These are phyloP conservation scores for Cynodonichthys magdalenae DNA, from an alignment of 2,797 vertebrate species.

Conservation along the genomic window DNA sequence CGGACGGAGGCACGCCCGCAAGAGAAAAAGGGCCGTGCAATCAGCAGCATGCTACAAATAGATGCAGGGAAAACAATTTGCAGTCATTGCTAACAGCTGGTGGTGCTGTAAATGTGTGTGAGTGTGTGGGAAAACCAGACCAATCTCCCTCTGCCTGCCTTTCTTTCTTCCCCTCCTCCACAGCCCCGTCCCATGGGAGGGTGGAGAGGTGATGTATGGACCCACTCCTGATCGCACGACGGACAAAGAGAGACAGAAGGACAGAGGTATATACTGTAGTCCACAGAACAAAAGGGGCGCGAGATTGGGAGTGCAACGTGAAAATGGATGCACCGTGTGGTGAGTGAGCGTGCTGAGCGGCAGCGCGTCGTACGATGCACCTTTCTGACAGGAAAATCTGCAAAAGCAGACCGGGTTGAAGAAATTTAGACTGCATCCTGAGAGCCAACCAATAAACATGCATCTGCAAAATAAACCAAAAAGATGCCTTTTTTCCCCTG, in stretches of 20 bases:
- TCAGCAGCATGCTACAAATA: constrained; percentile 59
- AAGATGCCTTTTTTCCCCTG: background rate
- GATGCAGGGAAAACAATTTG: constrained; percentile 64
- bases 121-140: constrained; percentile 10
- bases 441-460: background rate
- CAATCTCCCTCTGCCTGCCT: constrained; percentile 2
- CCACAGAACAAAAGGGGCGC: constrained; percentile 45
- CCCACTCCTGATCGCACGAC: constrained; percentile 65
- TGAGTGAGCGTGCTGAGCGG: constrained; percentile 16
- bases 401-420: too few relatives aligned
- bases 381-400: too few relatives aligned
- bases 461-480: background rate
- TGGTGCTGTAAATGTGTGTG: constrained; percentile 20
- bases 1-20: constrained; percentile 19
- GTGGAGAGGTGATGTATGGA: constrained; percentile 75
- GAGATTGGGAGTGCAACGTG: background rate
- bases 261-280: constrained; percentile 38
- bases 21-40: constrained; percentile 41
- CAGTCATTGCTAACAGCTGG: constrained; percentile 70
- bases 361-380: background rate
- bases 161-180: constrained; percentile 55
- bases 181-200: constrained; percentile 58
- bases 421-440: too few relatives aligned
- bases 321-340: constrained; percentile 4
- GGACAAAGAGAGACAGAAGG: constrained; percentile 45